These are phyloP conservation scores for Poeciliopsis prolifica DNA, from an alignment of 2,113 vertebrate genomes.

Conservation along the genomic window DNA sequence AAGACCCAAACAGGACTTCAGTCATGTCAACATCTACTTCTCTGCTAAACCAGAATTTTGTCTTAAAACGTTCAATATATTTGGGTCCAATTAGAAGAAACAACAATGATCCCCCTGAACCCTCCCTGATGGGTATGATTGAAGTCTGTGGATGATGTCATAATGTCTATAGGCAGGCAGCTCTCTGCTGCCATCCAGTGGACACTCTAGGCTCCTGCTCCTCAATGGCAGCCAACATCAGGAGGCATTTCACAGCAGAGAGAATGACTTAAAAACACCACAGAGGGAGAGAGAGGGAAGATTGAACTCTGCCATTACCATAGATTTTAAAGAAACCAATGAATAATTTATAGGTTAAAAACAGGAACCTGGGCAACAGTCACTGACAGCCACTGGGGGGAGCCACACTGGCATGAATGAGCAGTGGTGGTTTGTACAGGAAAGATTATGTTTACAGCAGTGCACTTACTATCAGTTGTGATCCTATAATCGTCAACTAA, in stretches of 20 bases:
- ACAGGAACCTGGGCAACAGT: neutral
- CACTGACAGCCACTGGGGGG: neutral
- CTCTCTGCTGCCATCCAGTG: slow-evolving; percentile 60
- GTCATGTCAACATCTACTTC: neutral
- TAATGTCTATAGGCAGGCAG: slow-evolving; percentile 28
- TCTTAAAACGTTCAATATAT: neutral
- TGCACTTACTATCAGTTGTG: no score
- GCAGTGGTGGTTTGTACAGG: no score
- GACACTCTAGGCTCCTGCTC: neutral
- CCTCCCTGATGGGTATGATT: neutral
- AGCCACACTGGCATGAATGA: neutral
- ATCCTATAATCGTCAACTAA: no score
- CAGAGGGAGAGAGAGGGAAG: no score
- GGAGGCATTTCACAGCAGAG: neutral
- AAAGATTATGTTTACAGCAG: no score
- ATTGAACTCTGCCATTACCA: no score
- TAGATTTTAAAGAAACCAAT: neutral
- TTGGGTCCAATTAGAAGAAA: neutral
- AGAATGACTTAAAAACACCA: neutral
- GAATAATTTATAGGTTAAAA: neutral
- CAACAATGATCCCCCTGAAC: neutral
- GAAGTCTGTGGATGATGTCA: slow-evolving; percentile 51
- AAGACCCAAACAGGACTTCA: neutral
- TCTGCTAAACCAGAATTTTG: neutral
- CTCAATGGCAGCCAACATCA: neutral